phyloP scores from a whole-genome alignment of 2,888 invertebrate genomes.

The Neoscelio sp. region DNA sequence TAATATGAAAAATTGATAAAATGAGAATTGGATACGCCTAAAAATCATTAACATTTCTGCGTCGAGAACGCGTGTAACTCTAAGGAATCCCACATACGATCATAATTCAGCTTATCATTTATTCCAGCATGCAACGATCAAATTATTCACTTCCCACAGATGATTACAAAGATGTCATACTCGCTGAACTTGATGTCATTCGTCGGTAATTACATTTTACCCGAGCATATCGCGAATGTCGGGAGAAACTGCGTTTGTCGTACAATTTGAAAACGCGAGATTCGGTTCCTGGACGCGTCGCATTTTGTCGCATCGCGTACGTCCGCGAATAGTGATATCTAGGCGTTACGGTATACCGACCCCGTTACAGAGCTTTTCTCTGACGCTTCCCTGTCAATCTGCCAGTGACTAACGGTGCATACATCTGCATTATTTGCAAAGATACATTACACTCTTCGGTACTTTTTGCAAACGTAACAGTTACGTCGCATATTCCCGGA shows the following conservation, averaged over 20 bases:
- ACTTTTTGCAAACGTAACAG: conserved; percentile 6
- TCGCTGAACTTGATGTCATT: conserved; percentile 22
- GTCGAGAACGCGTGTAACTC: too few species aligned
- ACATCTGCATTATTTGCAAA: conserved; percentile 37
- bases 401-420: conserved; percentile 57
- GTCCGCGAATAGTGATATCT: conserved; percentile 46
- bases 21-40: too few species aligned
- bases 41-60: too few species aligned
- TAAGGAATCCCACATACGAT: too few species aligned
- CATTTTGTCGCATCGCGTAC: conserved; percentile 9
- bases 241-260: too few species aligned
- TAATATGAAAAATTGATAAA: too few species aligned
- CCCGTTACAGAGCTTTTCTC: conserved; percentile 55
- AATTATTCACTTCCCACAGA: conserved; percentile 31
- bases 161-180: conserved; percentile 31
- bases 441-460: background rate
- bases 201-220: conserved; percentile 33
- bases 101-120: too few species aligned
- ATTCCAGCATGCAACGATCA: too few species aligned
- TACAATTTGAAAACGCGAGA: conserved; percentile 2
- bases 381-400: conserved; percentile 53
- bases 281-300: conserved; percentile 28
- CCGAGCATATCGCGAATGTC: conserved; percentile 31
- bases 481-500: conserved; percentile 4
- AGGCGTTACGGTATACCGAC: conserved; percentile 59